These are phyloP conservation scores for Drosophila pectinifera DNA, from an alignment of 1,140 invertebrate species.

Conservation along the genomic window DNA sequence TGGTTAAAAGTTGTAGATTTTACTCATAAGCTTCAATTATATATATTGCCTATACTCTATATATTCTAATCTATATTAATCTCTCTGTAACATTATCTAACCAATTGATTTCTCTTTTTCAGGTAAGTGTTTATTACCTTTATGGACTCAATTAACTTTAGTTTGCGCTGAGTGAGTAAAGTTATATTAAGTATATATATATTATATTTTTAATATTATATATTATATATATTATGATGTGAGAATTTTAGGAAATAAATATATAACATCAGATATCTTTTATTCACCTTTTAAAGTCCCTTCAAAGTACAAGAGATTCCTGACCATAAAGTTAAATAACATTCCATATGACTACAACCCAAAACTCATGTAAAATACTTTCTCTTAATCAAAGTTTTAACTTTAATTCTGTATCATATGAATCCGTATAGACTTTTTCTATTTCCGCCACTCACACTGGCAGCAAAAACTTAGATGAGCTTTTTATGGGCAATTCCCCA, in stretches of 20 bases:
- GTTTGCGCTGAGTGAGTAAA: slow-evolving; percentile 18
- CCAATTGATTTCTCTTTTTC: neutral
- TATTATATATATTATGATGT: too few relatives aligned
- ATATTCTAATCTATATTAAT: neutral
- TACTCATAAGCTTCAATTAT: too few relatives aligned
- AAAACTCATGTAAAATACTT: slow-evolving; percentile 5
- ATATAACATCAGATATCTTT: too few relatives aligned
- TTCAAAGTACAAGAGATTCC: neutral
- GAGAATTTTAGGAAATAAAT: too few relatives aligned
- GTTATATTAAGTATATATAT: too few relatives aligned
- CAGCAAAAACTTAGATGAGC: slow-evolving; percentile 40
- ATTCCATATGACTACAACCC: neutral
- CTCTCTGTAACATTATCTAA: neutral
- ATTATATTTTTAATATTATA: too few relatives aligned
- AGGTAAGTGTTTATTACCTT: slow-evolving; percentile 57
- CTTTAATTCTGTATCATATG: slow-evolving; percentile 6
- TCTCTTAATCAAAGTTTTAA: slow-evolving; percentile 24
- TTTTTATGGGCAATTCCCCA: slow-evolving; percentile 44
- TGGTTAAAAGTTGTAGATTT: too few relatives aligned
- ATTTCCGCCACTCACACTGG: slow-evolving; percentile 7
- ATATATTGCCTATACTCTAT: too few relatives aligned
- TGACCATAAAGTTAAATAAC: neutral
- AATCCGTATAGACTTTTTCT: slow-evolving; percentile 4
- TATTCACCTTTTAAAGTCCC: neutral
- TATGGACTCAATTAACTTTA: neutral